Evolutionary conservation across 2,888 invertebrate genomes (phyloP).

Genomic region (Lithophane ornitopus): DNA sequence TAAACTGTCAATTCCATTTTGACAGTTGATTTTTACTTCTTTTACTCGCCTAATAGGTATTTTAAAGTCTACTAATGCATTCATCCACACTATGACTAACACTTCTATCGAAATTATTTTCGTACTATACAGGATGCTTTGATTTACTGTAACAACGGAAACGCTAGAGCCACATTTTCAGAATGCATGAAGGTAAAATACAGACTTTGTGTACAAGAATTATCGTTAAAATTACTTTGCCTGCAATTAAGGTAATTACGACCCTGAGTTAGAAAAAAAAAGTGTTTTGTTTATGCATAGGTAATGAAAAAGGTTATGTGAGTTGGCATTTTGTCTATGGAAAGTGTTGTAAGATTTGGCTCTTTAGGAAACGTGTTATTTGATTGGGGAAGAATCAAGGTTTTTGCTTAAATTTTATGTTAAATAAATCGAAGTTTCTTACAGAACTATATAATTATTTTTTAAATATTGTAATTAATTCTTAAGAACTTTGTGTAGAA

Average conservation of each 20-base stretch:
- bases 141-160: constrained; percentile 59
- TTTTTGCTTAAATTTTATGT: background rate
- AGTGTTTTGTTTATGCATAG: constrained; percentile 10
- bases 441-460: background rate
- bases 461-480: background rate
- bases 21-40: constrained; percentile 2
- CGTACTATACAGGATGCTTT: constrained; percentile 63
- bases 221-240: constrained; percentile 29
- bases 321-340: constrained; percentile 21
- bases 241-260: constrained; percentile 54
- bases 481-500: background rate
- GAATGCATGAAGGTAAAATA: constrained; percentile 59
- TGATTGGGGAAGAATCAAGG: background rate
- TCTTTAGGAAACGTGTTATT: background rate
- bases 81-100: constrained; percentile 44
- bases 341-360: constrained; percentile 13
- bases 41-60: background rate
- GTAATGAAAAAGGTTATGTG: constrained; percentile 17
- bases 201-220: constrained; percentile 39
- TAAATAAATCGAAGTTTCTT: background rate
- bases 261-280: constrained; percentile 50
- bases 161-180: constrained; percentile 50
- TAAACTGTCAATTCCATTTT: constrained; percentile 17
- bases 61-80: constrained; percentile 20
- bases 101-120: constrained; percentile 57